phyloP scores from a whole-genome alignment of 2,113 vertebrate species.

The Tamias sibiricus region DNA sequence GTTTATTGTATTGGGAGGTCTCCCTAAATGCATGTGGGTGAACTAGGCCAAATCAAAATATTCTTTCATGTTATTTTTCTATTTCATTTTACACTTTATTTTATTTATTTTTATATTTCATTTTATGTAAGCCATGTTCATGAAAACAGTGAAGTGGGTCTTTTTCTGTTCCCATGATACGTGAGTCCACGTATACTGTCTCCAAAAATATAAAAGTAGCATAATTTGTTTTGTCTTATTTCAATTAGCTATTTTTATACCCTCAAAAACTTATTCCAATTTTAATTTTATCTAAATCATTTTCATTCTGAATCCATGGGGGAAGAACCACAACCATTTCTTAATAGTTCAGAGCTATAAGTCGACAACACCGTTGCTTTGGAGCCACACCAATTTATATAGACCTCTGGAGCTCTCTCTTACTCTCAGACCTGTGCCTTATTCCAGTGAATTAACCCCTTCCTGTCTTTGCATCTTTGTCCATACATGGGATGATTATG shows the following conservation, averaged over 20 bases:
- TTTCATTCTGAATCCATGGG: neutral
- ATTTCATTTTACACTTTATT: neutral
- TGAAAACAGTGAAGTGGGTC: neutral
- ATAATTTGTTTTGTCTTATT: neutral
- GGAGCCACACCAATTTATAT: neutral
- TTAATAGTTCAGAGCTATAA: neutral
- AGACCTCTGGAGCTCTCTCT: neutral
- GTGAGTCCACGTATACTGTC: neutral
- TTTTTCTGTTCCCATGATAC: neutral
- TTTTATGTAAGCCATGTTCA: neutral
- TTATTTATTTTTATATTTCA: neutral
- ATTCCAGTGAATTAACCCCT: neutral
- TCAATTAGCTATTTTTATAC: neutral
- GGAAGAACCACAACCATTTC: neutral
- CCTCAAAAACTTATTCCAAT: neutral
- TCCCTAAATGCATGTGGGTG: neutral
- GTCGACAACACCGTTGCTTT: neutral
- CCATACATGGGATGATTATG: neutral
- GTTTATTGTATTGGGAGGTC: neutral
- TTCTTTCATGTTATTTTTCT: neutral
- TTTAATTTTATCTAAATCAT: slow-evolving; percentile 19
- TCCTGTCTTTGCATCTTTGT: neutral
- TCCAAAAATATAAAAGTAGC: neutral
- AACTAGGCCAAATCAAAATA: neutral
- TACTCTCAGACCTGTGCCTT: neutral